A percentile compares a stretch with the other conserved stretches of the same genome.
Evolutionary conservation across 2,888 invertebrate genomes (phyloP).

Genomic region (Sinelater perroti): DNA sequence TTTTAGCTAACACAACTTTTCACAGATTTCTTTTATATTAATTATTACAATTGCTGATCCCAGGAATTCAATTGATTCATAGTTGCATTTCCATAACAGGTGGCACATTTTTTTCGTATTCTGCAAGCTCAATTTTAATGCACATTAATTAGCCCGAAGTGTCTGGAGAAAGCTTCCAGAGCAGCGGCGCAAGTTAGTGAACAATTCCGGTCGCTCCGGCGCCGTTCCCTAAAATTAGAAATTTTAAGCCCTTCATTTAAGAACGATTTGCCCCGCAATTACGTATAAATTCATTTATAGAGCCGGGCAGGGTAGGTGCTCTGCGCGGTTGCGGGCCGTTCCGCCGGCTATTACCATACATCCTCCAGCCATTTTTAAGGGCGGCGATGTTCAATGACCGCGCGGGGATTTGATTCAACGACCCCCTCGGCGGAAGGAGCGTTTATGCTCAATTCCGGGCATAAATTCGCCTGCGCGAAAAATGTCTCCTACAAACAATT

Average conservation of each 20-base stretch:
- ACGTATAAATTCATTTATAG: slow-evolving; percentile 30
- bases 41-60: too few species aligned
- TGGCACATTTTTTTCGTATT: too few species aligned
- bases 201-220: neutral
- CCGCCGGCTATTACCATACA: slow-evolving; percentile 27
- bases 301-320: slow-evolving; percentile 5
- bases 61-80: too few species aligned
- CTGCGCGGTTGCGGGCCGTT: slow-evolving; percentile 11
- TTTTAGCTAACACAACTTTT: too few species aligned
- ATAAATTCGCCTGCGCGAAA: slow-evolving; percentile 32
- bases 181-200: too few species aligned
- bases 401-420: slow-evolving; percentile 34
- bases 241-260: slow-evolving; percentile 17
- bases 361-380: slow-evolving; percentile 28
- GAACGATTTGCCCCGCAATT: slow-evolving; percentile 12
- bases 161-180: too few species aligned
- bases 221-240: slow-evolving; percentile 14
- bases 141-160: too few species aligned
- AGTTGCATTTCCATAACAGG: too few species aligned
- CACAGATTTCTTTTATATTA: too few species aligned
- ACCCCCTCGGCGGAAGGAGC: slow-evolving; percentile 26
- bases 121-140: too few species aligned
- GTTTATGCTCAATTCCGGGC: slow-evolving; percentile 31
- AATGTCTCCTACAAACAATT: slow-evolving; percentile 30
- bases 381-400: slow-evolving; percentile 35